phyloP scores from a whole-genome alignment of 2,888 invertebrate species.

The Sphecodes monilicornis region DNA sequence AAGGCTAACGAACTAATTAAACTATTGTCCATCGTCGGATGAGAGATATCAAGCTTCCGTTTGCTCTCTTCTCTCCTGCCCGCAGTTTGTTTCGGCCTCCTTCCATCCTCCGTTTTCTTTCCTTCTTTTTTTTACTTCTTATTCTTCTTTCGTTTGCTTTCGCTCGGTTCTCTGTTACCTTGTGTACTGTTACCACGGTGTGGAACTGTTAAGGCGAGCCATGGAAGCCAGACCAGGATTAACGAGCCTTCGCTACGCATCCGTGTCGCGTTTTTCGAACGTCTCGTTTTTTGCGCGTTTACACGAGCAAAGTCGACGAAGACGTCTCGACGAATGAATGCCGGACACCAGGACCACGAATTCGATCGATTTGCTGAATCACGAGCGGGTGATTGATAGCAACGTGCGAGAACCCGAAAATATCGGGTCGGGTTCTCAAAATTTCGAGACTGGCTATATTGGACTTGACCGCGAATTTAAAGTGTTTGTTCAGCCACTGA shows the following conservation, averaged over 20 bases:
- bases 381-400: neutral
- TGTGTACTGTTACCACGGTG: conserved; percentile 14
- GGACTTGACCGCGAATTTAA: too few relatives aligned
- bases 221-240: conserved; percentile 28
- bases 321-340: conserved; percentile 3
- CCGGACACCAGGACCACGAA: neutral
- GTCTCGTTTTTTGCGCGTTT: neutral
- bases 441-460: too few relatives aligned
- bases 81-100: neutral
- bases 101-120: neutral
- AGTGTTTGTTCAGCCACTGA: too few relatives aligned
- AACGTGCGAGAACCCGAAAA: neutral
- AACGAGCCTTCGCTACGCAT: conserved; percentile 31
- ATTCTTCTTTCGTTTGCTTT: neutral
- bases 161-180: neutral
- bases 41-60: conserved; percentile 34
- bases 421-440: too few relatives aligned
- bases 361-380: neutral
- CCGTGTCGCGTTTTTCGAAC: conserved; percentile 39
- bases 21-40: conserved; percentile 49
- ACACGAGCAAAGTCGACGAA: neutral
- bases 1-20: conserved; percentile 71
- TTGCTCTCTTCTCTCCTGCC: neutral
- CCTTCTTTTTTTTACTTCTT: too few relatives aligned
- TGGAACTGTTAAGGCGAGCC: conserved; percentile 1